These are phyloP conservation scores for Pelobates fuscus DNA, from an alignment of 2,113 vertebrate genomes.

Conservation along the genomic window DNA sequence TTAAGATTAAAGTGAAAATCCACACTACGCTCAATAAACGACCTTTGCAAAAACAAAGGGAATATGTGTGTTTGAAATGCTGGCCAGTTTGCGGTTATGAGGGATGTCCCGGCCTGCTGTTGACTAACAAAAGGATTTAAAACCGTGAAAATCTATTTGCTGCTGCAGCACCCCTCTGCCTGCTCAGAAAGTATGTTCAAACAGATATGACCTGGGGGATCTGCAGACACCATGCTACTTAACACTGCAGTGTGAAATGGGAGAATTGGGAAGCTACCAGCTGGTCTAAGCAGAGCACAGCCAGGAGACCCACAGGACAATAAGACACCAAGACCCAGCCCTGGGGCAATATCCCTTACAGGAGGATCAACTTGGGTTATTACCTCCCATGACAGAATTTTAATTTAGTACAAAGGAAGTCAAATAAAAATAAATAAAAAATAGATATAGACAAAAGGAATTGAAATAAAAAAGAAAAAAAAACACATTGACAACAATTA, in stretches of 20 bases:
- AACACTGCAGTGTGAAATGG: slow-evolving; percentile 37
- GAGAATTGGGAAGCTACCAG: slow-evolving; percentile 32
- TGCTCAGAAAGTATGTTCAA: slow-evolving; percentile 11
- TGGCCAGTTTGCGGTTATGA: slow-evolving; percentile 21
- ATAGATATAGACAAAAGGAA: not conserved
- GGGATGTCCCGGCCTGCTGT: slow-evolving; percentile 27
- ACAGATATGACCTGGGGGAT: slow-evolving; percentile 32
- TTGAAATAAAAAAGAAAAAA: not conserved
- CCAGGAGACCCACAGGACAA: slow-evolving; percentile 12
- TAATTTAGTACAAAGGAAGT: not conserved
- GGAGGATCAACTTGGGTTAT: not conserved
- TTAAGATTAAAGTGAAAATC: not conserved
- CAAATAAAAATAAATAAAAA: not conserved
- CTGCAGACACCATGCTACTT: slow-evolving; percentile 39
- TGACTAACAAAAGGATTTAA: slow-evolving; percentile 44
- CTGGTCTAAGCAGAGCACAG: slow-evolving; percentile 19
- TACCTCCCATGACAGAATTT: not conserved
- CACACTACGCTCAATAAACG: not conserved
- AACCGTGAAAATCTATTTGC: slow-evolving; percentile 35
- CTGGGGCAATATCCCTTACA: slow-evolving; percentile 16
- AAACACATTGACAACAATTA: too few relatives aligned
- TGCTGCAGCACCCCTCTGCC: slow-evolving; percentile 8
- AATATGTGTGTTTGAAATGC: slow-evolving; percentile 18
- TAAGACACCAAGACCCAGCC: slow-evolving; percentile 16
- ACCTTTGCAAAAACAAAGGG: slow-evolving; percentile 27